A percentile compares a stretch with the other conserved stretches of the same genome.
phyloP scores from a whole-genome alignment of 2,113 vertebrate genomes.

The Henicopernis longicauda region DNA sequence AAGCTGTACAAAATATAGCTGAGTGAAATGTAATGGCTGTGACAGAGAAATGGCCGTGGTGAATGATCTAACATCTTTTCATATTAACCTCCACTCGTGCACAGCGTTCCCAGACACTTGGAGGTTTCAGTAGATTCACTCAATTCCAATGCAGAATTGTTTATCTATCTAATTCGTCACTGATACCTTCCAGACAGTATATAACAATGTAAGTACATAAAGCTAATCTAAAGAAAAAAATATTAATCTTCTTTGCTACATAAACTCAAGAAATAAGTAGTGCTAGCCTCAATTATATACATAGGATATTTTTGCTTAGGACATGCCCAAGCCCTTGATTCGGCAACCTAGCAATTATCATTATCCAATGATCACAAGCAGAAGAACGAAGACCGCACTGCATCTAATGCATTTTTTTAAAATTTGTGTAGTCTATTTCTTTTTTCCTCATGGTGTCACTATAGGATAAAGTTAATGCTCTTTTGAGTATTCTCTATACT shows the following conservation, averaged over 20 bases:
- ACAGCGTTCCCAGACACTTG: neutral
- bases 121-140: neutral
- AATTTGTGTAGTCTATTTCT: neutral
- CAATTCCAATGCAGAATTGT: neutral
- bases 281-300: neutral
- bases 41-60: neutral
- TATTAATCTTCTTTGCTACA: neutral
- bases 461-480: conserved; percentile 31
- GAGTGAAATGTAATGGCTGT: neutral
- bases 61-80: neutral
- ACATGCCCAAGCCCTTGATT: neutral
- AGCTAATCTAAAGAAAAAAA: neutral
- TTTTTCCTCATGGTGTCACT: conserved; percentile 64
- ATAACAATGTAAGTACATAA: neutral
- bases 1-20: neutral
- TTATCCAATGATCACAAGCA: neutral
- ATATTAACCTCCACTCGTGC: neutral
- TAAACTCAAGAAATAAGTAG: neutral
- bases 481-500: neutral
- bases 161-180: neutral
- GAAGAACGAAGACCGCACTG: neutral
- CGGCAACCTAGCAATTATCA: neutral
- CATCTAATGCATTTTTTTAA: neutral
- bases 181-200: neutral
- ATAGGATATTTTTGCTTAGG: neutral